Percentiles rank a stretch among this genome's conserved stretches.
Evolutionary conservation across 2,797 vertebrate genomes (phyloP).

Genomic region (Ceryle rudis): DNA sequence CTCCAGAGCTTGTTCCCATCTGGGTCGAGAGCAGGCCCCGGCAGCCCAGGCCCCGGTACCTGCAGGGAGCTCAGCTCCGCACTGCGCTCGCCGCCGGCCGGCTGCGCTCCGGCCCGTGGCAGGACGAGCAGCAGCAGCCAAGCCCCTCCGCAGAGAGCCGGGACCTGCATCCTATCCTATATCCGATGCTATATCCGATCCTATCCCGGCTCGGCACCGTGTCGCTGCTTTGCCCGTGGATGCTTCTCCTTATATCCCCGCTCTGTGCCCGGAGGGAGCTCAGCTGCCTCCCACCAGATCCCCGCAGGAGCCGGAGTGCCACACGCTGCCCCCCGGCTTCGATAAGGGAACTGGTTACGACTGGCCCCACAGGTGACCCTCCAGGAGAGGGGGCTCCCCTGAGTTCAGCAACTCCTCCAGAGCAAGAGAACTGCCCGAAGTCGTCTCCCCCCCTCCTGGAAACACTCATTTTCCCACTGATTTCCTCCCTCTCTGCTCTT

Average conservation of each 20-base stretch:
- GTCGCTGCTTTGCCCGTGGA: background rate
- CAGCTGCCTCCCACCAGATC: constrained; percentile 9
- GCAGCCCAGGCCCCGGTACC: background rate
- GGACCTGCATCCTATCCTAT: background rate
- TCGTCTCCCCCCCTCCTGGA: background rate
- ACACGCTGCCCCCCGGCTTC: background rate
- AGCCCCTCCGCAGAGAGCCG: background rate
- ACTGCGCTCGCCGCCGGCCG: background rate
- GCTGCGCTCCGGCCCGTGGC: background rate
- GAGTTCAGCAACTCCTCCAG: background rate
- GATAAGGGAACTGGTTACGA: constrained; percentile 13
- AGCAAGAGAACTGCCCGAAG: background rate
- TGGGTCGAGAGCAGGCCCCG: no score
- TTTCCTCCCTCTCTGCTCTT: background rate
- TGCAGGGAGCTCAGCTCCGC: background rate
- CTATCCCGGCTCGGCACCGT: background rate
- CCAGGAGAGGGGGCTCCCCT: background rate
- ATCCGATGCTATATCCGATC: background rate
- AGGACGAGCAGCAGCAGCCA: background rate
- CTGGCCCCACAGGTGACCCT: background rate
- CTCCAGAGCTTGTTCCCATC: no score
- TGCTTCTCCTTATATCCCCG: background rate
- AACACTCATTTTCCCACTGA: background rate
- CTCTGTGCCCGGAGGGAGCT: background rate
- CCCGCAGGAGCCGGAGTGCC: background rate